Evolutionary conservation across 2,888 invertebrate genomes (phyloP).

Genomic region (Drepana falcataria): DNA sequence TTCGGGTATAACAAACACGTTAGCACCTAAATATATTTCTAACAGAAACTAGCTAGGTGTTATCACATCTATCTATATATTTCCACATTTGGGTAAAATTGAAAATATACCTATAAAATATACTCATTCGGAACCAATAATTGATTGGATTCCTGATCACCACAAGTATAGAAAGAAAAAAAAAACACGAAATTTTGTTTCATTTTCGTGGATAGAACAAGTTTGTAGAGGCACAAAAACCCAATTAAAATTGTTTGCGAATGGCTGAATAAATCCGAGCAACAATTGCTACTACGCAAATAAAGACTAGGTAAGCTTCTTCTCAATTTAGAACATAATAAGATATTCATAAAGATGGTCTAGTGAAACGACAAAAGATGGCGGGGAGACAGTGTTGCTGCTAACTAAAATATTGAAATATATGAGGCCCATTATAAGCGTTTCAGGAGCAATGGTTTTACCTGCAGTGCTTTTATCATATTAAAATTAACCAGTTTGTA

Average conservation of each 20-base stretch:
- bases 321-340: slow-evolving; percentile 69
- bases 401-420: slow-evolving; percentile 59
- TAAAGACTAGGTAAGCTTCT: slow-evolving; percentile 66
- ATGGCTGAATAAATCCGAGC: slow-evolving; percentile 61
- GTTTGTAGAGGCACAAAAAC: slow-evolving; percentile 63
- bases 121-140: too few species aligned
- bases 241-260: slow-evolving; percentile 75
- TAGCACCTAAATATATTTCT: too few species aligned
- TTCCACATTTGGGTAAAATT: too few species aligned
- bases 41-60: too few species aligned
- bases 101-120: too few species aligned
- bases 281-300: slow-evolving; percentile 65
- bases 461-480: slow-evolving; percentile 17
- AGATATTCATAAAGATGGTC: slow-evolving; percentile 72
- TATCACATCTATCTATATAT: too few species aligned
- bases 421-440: slow-evolving; percentile 34
- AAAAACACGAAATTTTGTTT: slow-evolving; percentile 30
- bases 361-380: slow-evolving; percentile 51
- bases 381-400: slow-evolving; percentile 36
- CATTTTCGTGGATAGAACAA: slow-evolving; percentile 50
- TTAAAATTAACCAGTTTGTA: too few species aligned
- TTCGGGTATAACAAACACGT: too few species aligned
- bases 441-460: slow-evolving; percentile 28
- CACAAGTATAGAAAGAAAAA: too few species aligned
- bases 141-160: too few species aligned